A percentile compares a stretch with the other conserved stretches of the same genome.
phyloP scores from a whole-genome alignment of 2,113 vertebrate species.

The Phocoena sinus region DNA sequence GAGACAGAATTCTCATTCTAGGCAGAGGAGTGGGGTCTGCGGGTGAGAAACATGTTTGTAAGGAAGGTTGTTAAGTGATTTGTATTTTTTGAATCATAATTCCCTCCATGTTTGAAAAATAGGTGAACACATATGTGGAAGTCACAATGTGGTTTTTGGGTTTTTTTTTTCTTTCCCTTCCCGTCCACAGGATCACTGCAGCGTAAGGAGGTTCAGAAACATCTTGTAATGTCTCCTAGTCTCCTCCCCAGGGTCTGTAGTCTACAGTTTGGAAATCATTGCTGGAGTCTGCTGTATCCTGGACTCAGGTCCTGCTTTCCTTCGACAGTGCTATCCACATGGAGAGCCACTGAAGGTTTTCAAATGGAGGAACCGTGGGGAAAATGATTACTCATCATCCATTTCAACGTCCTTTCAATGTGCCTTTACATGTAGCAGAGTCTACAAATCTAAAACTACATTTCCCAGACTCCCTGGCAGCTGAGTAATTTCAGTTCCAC shows the following conservation, averaged over 20 bases:
- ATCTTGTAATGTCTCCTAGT: not conserved
- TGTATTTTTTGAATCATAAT: not conserved
- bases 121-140: not conserved
- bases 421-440: not conserved
- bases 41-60: not conserved
- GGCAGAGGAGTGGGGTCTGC: not conserved
- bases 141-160: not conserved
- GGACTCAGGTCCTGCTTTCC: not conserved
- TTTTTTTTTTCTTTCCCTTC: not conserved
- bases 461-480: conserved; percentile 42
- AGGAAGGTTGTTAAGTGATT: not conserved
- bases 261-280: not conserved
- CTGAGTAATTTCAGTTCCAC: not conserved
- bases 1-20: not conserved
- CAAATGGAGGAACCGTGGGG: not conserved
- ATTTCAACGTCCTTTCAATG: not conserved
- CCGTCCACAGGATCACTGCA: not conserved
- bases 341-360: not conserved
- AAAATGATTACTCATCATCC: not conserved
- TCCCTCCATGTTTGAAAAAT: conserved; percentile 1
- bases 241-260: not conserved
- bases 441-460: conserved; percentile 26
- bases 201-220: not conserved
- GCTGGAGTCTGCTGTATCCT: not conserved
- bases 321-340: not conserved